These are phyloP conservation scores for Ephialtes manifestator DNA, from an alignment of 2,888 invertebrate genomes.

Conservation along the genomic window DNA sequence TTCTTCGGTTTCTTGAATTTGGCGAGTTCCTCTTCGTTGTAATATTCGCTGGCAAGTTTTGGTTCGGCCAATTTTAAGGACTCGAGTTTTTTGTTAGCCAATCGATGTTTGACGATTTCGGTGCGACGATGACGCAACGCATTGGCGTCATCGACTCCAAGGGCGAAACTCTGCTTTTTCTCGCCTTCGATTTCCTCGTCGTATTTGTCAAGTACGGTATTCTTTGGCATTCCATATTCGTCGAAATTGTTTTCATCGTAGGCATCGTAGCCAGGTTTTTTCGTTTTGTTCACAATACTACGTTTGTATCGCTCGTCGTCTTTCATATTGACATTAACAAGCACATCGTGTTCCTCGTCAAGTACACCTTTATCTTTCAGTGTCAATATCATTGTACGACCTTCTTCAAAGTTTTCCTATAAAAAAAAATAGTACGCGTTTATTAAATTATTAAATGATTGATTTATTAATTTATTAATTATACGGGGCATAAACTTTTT, in stretches of 20 bases:
- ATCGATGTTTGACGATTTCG: conserved; percentile 86
- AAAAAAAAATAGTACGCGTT: conserved; percentile 63
- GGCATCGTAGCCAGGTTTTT: conserved; percentile 94
- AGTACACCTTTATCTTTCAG: conserved; percentile 97
- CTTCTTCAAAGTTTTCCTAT: conserved; percentile 90
- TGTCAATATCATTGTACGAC: conserved; percentile 95
- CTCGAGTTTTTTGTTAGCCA: conserved; percentile 91
- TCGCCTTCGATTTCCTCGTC: conserved; percentile 96
- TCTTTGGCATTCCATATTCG: conserved; percentile 89
- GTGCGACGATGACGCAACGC: conserved; percentile 87
- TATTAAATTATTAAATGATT: too few species aligned
- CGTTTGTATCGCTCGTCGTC: conserved; percentile 92
- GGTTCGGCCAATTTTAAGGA: conserved; percentile 90
- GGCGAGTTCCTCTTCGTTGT: conserved; percentile 93
- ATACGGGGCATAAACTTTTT: too few species aligned
- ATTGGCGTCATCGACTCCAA: conserved; percentile 90
- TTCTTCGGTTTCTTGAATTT: conserved; percentile 96
- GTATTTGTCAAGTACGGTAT: conserved; percentile 94
- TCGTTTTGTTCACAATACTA: conserved; percentile 94
- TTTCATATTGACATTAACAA: conserved; percentile 96
- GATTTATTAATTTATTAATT: too few species aligned
- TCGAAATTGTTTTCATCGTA: conserved; percentile 93
- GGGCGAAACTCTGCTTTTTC: conserved; percentile 90
- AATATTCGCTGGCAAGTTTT: conserved; percentile 95
- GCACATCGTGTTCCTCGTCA: conserved; percentile 94